These are phyloP conservation scores for Bucco capensis DNA, from an alignment of 2,113 vertebrate genomes.

Conservation along the genomic window DNA sequence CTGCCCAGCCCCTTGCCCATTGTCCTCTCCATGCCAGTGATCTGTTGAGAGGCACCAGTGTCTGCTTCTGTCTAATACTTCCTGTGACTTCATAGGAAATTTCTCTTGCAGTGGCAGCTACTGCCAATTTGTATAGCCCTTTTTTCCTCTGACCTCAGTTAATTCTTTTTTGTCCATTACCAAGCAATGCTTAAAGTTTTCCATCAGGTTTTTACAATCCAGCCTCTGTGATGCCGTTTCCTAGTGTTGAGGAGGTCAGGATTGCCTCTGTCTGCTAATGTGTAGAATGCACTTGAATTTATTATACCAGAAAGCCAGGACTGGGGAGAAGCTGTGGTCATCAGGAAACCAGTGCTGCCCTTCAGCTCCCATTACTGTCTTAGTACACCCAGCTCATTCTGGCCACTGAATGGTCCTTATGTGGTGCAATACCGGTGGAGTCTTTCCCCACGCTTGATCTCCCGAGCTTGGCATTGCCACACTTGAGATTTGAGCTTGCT, in stretches of 20 bases:
- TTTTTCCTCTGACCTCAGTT: neutral
- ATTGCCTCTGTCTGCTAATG: neutral
- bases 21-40: neutral
- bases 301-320: neutral
- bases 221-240: slow-evolving; percentile 24
- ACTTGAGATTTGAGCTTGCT: neutral
- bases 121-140: slow-evolving; percentile 16
- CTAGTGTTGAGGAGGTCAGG: neutral
- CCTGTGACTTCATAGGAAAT: slow-evolving; percentile 23
- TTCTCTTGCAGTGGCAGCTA: slow-evolving; percentile 1
- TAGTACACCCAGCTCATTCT: accelerated
- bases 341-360: neutral
- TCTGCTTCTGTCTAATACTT: neutral
- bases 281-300: neutral
- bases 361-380: neutral
- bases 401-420: accelerated
- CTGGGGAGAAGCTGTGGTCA: neutral
- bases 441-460: neutral
- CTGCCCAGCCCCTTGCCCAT: neutral
- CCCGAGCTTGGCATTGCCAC: accelerated
- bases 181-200: neutral
- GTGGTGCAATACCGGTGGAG: neutral
- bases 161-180: neutral
- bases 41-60: neutral
- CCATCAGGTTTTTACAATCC: slow-evolving; percentile 1